phyloP scores from a whole-genome alignment of 2,797 vertebrate genomes.

The Artibeus jamaicensis region DNA sequence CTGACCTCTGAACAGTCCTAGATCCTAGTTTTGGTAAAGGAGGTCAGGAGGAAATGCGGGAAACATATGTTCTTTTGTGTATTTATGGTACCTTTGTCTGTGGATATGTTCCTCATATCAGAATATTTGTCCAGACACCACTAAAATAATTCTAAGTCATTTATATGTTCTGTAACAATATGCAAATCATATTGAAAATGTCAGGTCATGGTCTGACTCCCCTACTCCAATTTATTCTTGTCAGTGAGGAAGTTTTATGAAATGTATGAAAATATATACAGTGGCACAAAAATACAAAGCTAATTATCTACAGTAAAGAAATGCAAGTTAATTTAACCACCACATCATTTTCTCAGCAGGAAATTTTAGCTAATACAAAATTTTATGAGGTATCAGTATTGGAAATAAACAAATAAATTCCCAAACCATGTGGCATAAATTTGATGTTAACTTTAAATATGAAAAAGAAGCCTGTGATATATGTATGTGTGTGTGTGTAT shows the following conservation, averaged over 20 bases:
- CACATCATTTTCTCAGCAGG: conserved; percentile 64
- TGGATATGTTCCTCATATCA: neutral
- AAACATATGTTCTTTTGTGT: neutral
- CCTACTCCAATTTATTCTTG: neutral
- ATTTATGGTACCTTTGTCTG: neutral
- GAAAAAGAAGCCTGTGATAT: conserved; percentile 16
- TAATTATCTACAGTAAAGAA: conserved; percentile 38
- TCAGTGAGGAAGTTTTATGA: conserved; percentile 22
- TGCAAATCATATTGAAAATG: conserved; percentile 49
- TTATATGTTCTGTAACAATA: neutral
- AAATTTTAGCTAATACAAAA: conserved; percentile 58
- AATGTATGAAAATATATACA: conserved; percentile 33
- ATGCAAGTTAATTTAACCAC: conserved; percentile 39
- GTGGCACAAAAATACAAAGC: conserved; percentile 35
- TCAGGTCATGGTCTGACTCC: conserved; percentile 14
- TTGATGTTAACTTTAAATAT: conserved; percentile 69
- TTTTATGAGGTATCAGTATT: conserved; percentile 73
- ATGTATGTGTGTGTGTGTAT: neutral
- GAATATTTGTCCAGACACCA: neutral
- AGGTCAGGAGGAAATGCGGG: neutral
- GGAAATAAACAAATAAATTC: conserved; percentile 56
- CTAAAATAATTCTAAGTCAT: conserved; percentile 15
- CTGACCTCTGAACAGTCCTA: neutral
- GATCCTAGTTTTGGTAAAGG: neutral
- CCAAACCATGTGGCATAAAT: conserved; percentile 56